Base-by-base conservation (phyloP, 2,797 vertebrate genomes). In the Hyperoplus lanceolatus region DNA sequence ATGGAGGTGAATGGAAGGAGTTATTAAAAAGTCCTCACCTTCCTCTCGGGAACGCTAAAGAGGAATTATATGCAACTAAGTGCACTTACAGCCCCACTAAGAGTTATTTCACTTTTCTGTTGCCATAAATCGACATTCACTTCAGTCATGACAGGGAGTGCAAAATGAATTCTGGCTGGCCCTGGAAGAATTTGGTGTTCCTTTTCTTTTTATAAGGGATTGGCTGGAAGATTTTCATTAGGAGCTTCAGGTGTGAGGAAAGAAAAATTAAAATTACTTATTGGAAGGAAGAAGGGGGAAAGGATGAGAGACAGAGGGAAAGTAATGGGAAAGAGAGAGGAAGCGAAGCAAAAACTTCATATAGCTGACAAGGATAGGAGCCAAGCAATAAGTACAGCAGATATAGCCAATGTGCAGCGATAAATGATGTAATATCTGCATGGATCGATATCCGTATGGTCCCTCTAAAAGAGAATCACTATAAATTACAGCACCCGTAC, bases 1-100 rank as follows among this genome's bases (percentile, higher is more conserved):
- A 93, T 86, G 83, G 87, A 92, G 89, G 91, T 94, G 92, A 93
- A 89, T 70, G 77, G 82, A 87, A 90, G 84, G 81, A 93, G 92
- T 94, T 93, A 94, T 93, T 94, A 93, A 94, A 94, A 94, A 92
- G 87, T 93, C 90, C 88, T 93, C 87, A 93, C 87, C 85, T 88
- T 88, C 80, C 89, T 85, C 90, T 36, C 53, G 90, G 84, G 89
- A 90, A 68, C 8, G 62, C 88, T 93, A 83, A 90, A 91, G 88
- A 92, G 86, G 83, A 94, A 92, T 93, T 91, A 93, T 92, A 86
- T 84, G 88, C 90, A 92, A 90, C 80, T 87, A 92, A 92, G 90
- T 92, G 90, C 92, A 92, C 91, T 94, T 91, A 86, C 72, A 89
- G 79, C 13, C 75, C 61, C 54, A 71, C 80, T 89, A 83, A 73